These are phyloP conservation scores for Menidia beryllina DNA, from an alignment of 2,113 vertebrate species.

Conservation along the genomic window DNA sequence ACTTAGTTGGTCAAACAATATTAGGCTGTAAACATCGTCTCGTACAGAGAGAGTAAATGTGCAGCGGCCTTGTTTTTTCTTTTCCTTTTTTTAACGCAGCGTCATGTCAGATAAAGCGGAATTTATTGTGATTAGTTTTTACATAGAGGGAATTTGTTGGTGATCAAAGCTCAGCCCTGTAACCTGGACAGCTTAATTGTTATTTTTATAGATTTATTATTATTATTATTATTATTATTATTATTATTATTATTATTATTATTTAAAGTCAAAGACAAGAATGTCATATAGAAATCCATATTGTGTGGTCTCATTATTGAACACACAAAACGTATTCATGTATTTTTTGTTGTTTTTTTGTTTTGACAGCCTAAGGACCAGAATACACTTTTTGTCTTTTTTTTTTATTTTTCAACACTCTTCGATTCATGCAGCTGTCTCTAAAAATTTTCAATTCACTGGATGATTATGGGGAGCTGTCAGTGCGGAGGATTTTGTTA, in stretches of 20 bases:
- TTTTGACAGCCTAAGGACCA: slow-evolving; percentile 29
- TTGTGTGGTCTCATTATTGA: slow-evolving; percentile 14
- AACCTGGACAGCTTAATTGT: background rate
- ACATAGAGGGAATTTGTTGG: background rate
- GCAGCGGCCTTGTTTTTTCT: no score
- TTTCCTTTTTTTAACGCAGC: no score
- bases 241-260: no score
- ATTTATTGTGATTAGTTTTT: background rate
- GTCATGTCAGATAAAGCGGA: background rate
- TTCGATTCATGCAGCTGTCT: slow-evolving; percentile 48
- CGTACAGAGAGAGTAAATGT: background rate
- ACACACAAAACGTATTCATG: slow-evolving; percentile 26
- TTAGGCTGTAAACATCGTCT: background rate
- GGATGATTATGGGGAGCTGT: slow-evolving; percentile 61
- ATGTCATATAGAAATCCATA: no score
- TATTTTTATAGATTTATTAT: background rate
- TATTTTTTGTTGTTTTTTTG: slow-evolving; percentile 36
- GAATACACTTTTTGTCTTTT: slow-evolving; percentile 17
- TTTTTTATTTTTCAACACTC: slow-evolving; percentile 32
- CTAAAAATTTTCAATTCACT: slow-evolving; percentile 47
- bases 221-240: no score
- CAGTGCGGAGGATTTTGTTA: slow-evolving; percentile 59
- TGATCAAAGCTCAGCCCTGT: background rate
- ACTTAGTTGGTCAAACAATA: background rate
- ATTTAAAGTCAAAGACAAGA: no score